Base-by-base conservation (phyloP, 2,888 invertebrate genomes). In the Corythucha ciliata region DNA sequence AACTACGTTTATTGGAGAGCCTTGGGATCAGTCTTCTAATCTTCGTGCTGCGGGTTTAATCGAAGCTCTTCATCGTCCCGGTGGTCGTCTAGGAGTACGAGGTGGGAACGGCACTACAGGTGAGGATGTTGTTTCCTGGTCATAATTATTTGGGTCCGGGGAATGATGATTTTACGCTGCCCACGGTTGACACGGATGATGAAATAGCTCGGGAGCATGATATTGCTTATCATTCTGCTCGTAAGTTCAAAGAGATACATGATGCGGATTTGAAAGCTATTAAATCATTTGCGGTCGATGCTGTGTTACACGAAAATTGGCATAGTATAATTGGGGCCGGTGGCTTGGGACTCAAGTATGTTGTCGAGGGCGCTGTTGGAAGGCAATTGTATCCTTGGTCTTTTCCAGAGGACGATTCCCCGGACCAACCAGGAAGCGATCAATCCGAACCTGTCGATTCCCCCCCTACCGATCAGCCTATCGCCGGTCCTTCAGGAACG, bases 81-180 rank as follows among this genome's bases (percentile, higher is more conserved):
- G n/a, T n/a, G n/a, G n/a, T n/a, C n/a, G n/a, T n/a, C n/a, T n/a
- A n/a, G n/a, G n/a, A n/a, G n/a, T n/a, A n/a, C n/a, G n/a, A n/a
- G n/a, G n/a, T n/a, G n/a, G n/a, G n/a, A n/a, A n/a, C n/a, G n/a
- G n/a, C n/a, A n/a, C n/a, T n/a, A n/a, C n/a, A n/a, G n/a, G 36
- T 70, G 68, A 68, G 25, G 5, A 46, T 46, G 34, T n/a, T 34
- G 10, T 48, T 36, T 8, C 40, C 52, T n/a, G 48, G 45, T 4
- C 50, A 50, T 39, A 39, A 25, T 5, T 53, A 53, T 24, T 39
- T 52, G 10, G 55, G 52, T 4, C 46, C 55, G 5, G 46, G 55
- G 3, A 52, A 52, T 22, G 12, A 10, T n/a, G 21, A 34, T 37
- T 20, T 48, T 36, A 42, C 14, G 16, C 24, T 16, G 10, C 24